Evolutionary conservation across 2,113 vertebrate species (phyloP), one percentile per base, ranked within the genome.

Genomic region (Hippolais icterina): DNA sequence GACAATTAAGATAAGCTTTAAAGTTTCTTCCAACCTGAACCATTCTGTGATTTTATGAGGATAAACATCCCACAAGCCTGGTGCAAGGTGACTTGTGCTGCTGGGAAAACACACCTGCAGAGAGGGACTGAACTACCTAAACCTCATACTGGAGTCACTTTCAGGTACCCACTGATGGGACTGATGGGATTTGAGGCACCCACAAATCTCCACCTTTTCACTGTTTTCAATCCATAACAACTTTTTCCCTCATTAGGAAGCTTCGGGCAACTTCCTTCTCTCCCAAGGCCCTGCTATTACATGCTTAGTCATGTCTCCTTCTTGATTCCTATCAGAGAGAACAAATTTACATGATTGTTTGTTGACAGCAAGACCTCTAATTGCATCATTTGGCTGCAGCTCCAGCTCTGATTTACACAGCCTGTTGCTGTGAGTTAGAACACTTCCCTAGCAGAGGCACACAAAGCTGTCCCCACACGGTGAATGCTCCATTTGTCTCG

Each of bases 331-430:
- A 97, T 96, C 94, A 79, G 88, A 92, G 78, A 80, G 97, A 95
- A 97, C 97, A 97, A 95, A 97, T 97, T 97, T 97, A 92, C 96
- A 97, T 97, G 96, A 94, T 96, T 93, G 93, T 86, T 96, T 96
- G 95, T 97, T 96, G 96, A 97, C 95, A 97, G 92, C 78, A 39
- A 94, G 95, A 95, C 95, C 93, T 95, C 94, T 97, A 96, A 97
- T 94, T 93, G 95, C 89, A 94, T 96, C 94, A 97, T 95, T 96
- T 95, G 90, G 94, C 94, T 96, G 88, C 94, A 23, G 94, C 72
- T 69, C 90, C 88, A 79, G 92, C 93, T 94, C 92, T 96, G 94
- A 96, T 96, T 96, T 97, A 93, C 86, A 78, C 74, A 89, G 92
- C 76, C 78, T 79, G 93, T 80, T 94, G 92, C 90, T 76, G 56